Base-by-base conservation (phyloP, 1,140 invertebrate species). In the Leptopilina clavipes region DNA sequence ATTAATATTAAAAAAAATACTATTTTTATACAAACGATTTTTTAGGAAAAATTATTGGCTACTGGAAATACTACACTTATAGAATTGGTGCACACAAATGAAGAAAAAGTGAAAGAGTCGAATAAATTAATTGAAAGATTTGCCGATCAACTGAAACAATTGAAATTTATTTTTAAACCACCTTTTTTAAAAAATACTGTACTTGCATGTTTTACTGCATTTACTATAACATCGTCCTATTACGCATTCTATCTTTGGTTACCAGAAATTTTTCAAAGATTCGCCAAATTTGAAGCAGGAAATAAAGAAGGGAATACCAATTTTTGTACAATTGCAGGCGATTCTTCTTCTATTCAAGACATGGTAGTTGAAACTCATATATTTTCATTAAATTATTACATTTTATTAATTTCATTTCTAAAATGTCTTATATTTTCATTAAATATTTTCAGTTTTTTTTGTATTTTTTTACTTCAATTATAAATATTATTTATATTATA, bases 161-260 rank as follows among this genome's bases (percentile, higher is more conserved):
- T 54, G 17, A 9, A 17, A 54, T 10, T 9, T 17, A 19, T 18
- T 17, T 54, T 54, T 18, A 54, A 54, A 17, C 17, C 52, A 2
- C 17, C 52, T 1, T 7, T 54, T 19, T 54, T 54, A 19, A 54
- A 54, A 54, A 54, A 18, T 54, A 54, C 52, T 18, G 6, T 54
- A 3, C 19, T 18, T 9, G 52, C 52, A 2, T 54, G 52, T 59
- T 18, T 65, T 37, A 19, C 79, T 3, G 77, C 77, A 71, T 79
- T 74, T 40, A 73, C 73, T 65, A 17, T 79, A 45, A 77, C 82
- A 59, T 72, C 83, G 17, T 88, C 86, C 83, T 94, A 94, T 84
- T 94, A 93, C 84, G 93, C 93, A 0, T 84, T 94, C 18, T 93
- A 93, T 89, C 91, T 94, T 86, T 94, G 93, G 93, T 93, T 94